Base-by-base conservation (phyloP, 2,113 vertebrate species). In the Gymnarchus niloticus region DNA sequence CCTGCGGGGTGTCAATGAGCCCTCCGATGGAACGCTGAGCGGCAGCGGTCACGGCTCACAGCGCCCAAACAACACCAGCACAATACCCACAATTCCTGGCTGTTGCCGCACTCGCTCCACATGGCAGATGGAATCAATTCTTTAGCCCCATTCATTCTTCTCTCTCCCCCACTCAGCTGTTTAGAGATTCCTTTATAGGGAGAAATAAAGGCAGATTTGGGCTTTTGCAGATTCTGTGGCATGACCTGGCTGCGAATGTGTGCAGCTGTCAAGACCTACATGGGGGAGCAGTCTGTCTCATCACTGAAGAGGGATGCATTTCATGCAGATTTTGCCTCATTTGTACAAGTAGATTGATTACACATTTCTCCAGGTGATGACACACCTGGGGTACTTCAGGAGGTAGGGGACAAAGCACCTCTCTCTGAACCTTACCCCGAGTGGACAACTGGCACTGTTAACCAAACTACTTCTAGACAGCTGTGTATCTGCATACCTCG, bases 61-160 rank as follows among this genome's bases (percentile, higher is more conserved):
- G 89, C 91, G 91, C 90, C 91, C 89, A 85, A 87, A 89, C 83
- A 81, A 44, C 8, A 52, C 37, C 49, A 87, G 85, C 69, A 86
- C 90, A 93, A 93, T 95, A 91, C 86, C 88, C 86, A 84, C 49
- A 82, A 88, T 86, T 88, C 86, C 87, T 73, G 23, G 90, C 90
- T 90, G 90, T 87, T 65, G 84, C 49, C 91, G 51, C 85, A 88
- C 81, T 87, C 76, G 57, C 86, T 87, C 78, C 69, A 86, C 46
- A 33, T 73, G 84, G 90, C 91, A 91, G 91, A 93, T 94, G 91
- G 93, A 93, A 93, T 88, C 91, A 86, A 91, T 92, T 89, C 88
- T 88, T 91, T 84, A 85, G 91, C 88, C 59, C 87, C 87, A 56
- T 59, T 46, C 82, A 49, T 28, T 82, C 51, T 76, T 76, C 73